Evolutionary conservation across 2,888 invertebrate genomes (phyloP).

Genomic region (Leucoma salicis): DNA sequence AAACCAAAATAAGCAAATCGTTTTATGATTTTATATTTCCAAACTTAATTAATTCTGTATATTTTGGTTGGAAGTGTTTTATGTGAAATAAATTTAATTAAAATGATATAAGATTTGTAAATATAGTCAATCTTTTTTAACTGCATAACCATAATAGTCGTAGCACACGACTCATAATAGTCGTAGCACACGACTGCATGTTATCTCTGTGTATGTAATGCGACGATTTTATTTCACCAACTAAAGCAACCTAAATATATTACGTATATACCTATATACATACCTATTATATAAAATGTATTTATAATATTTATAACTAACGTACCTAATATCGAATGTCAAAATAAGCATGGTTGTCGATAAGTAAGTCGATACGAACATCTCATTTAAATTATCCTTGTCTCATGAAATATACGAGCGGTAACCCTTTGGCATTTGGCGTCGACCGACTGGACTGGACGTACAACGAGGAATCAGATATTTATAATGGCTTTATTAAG

Average conservation of each 20-base stretch:
- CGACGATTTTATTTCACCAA: constrained; percentile 26
- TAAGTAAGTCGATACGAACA: constrained; percentile 39
- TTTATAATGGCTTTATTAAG: constrained; percentile 82
- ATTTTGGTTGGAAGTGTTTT: no score
- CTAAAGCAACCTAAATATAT: constrained; percentile 18
- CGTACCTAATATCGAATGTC: constrained; percentile 31
- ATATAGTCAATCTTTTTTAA: constrained; percentile 22
- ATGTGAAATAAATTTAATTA: constrained; percentile 24
- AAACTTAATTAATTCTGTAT: no score
- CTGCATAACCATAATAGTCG: constrained; percentile 33
- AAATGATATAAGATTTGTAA: constrained; percentile 14
- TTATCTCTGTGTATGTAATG: constrained; percentile 30
- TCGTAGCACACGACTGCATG: constrained; percentile 37
- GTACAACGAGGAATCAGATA: constrained; percentile 71
- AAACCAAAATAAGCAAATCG: no score
- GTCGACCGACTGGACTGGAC: constrained; percentile 53
- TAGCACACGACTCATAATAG: constrained; percentile 36
- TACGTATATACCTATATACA: constrained; percentile 13
- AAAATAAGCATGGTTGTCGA: constrained; percentile 35
- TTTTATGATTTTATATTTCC: no score
- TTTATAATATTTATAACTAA: constrained; percentile 11
- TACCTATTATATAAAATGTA: background rate
- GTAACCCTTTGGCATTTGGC: constrained; percentile 69
- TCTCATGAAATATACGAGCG: constrained; percentile 50
- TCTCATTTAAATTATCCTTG: constrained; percentile 48